Percentiles rank a stretch among this genome's conserved stretches.
Evolutionary conservation across 2,113 vertebrate species (phyloP).

Genomic region (Corythaixoides concolor): DNA sequence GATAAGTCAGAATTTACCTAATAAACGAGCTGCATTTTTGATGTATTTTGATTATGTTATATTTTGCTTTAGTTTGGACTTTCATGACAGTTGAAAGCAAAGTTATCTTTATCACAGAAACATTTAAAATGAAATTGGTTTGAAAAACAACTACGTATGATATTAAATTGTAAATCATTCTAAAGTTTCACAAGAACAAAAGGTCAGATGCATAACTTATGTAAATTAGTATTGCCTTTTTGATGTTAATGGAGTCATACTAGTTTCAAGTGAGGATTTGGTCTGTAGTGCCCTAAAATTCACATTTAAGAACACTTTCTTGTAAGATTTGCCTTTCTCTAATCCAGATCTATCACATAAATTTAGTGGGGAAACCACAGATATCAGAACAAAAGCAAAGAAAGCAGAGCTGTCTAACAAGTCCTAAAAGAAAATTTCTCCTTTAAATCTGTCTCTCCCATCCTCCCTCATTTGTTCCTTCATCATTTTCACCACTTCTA

Average conservation of each 20-base stretch:
- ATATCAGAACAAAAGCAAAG: neutral
- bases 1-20: conserved; percentile 64
- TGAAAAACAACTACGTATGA: neutral
- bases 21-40: conserved; percentile 45
- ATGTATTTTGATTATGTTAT: conserved; percentile 28
- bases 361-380: neutral
- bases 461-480: neutral
- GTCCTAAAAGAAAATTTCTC: neutral
- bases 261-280: neutral
- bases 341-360: neutral
- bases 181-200: conserved; percentile 21
- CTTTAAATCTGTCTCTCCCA: neutral
- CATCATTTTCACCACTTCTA: neutral
- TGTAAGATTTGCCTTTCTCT: neutral
- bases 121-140: conserved; percentile 42
- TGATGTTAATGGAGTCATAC: neutral
- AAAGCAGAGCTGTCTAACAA: neutral
- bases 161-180: conserved; percentile 24
- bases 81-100: conserved; percentile 39
- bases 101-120: conserved; percentile 34
- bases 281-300: neutral
- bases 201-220: conserved; percentile 31
- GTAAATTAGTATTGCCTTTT: neutral
- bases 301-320: neutral
- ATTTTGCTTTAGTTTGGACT: conserved; percentile 24